Conservation (phyloP, 2,888 invertebrate genomes). For the Willowsia nigromaculata region DNA sequence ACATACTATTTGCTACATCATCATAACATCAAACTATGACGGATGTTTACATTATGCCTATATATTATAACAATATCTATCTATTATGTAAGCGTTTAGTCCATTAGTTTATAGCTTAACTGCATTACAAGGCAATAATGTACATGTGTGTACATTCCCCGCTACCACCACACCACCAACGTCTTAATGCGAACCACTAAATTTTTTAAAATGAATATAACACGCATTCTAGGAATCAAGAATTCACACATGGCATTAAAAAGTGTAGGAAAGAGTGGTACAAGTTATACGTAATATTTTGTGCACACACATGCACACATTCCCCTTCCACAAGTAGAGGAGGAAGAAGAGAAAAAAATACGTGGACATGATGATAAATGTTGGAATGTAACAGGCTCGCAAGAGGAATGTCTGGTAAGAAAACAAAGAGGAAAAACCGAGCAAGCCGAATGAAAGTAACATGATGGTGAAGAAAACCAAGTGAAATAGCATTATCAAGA, state of each 20-base stretch:
- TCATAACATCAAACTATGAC: too few species aligned
- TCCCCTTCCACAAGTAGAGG: neutral
- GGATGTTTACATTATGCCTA: too few species aligned
- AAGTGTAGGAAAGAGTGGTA: neutral
- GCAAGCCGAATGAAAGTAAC: neutral
- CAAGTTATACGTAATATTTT: neutral
- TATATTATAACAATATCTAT: too few species aligned
- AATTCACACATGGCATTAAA: neutral
- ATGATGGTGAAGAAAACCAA: neutral
- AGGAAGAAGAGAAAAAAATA: neutral
- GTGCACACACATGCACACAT: neutral
- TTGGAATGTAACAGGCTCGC: constrained; percentile 11
- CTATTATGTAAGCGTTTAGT: neutral
- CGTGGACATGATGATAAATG: constrained; percentile 34
- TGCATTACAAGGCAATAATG: neutral
- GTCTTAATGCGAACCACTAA: neutral
- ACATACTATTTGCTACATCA: too few species aligned
- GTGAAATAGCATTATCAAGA: constrained; percentile 33
- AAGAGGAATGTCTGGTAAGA: neutral
- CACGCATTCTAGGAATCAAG: neutral
- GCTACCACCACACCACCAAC: neutral
- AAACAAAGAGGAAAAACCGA: neutral
- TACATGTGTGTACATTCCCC: neutral
- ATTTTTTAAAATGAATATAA: neutral
- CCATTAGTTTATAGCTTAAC: neutral